Conservation (phyloP, 2,113 vertebrate genomes). For the Polypterus senegalus region DNA sequence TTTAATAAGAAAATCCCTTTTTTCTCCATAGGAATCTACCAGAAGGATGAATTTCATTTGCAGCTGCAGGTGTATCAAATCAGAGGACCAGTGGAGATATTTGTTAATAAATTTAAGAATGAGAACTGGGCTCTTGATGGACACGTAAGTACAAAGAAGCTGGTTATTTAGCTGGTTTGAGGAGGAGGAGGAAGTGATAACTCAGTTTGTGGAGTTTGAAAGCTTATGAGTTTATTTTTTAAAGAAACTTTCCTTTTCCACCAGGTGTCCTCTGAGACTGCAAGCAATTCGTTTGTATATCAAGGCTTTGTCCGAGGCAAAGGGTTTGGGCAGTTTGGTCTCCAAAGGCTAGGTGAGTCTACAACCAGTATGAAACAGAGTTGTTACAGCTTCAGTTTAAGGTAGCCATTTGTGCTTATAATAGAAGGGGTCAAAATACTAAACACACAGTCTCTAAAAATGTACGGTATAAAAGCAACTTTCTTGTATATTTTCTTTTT, state of each 20-base stretch:
- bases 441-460: too few species aligned
- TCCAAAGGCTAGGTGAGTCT: slow-evolving; percentile 83
- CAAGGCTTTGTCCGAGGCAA: slow-evolving; percentile 92
- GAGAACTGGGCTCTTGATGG: slow-evolving; percentile 93
- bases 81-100: slow-evolving; percentile 77
- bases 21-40: slow-evolving; percentile 64
- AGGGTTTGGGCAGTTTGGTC: slow-evolving; percentile 94
- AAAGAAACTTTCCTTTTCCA: not conserved
- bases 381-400: too few species aligned
- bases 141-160: slow-evolving; percentile 60
- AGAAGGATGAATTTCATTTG: slow-evolving; percentile 83
- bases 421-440: too few species aligned
- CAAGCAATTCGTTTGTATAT: slow-evolving; percentile 85
- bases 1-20: not conserved
- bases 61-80: slow-evolving; percentile 89
- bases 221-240: too few species aligned
- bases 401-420: too few species aligned
- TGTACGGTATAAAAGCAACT: too few species aligned
- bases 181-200: too few species aligned
- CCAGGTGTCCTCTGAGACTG: slow-evolving; percentile 83
- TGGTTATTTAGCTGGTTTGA: too few species aligned
- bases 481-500: too few species aligned
- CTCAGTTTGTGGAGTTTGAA: too few species aligned
- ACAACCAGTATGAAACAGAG: too few species aligned
- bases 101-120: slow-evolving; percentile 85